Percentiles rank a stretch among this genome's conserved stretches.
These are phyloP conservation scores for Nicator chloris DNA, from an alignment of 2,113 vertebrate species.

Conservation along the genomic window DNA sequence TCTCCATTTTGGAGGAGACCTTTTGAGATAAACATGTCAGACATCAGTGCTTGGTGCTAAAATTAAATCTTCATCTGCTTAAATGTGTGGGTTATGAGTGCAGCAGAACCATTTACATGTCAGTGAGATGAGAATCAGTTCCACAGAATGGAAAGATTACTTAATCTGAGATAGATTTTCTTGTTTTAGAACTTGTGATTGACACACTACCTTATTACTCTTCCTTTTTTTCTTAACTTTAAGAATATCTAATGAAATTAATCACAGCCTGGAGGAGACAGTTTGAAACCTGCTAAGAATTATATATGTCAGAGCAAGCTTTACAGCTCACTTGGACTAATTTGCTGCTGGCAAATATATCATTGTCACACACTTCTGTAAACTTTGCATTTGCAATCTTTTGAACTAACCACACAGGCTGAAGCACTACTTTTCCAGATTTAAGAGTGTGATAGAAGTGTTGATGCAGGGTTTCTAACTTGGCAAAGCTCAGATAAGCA, in stretches of 20 bases:
- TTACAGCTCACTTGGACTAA: slow-evolving; percentile 66
- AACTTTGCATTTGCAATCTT: slow-evolving; percentile 66
- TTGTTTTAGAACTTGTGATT: slow-evolving; percentile 29
- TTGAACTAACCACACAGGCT: slow-evolving; percentile 57
- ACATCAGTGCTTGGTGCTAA: neutral
- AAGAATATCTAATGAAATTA: slow-evolving; percentile 68
- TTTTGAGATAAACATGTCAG: neutral
- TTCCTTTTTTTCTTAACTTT: slow-evolving; percentile 28
- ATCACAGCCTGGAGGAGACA: slow-evolving; percentile 64
- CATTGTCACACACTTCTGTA: slow-evolving; percentile 53
- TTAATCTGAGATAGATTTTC: slow-evolving; percentile 25
- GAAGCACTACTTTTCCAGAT: neutral
- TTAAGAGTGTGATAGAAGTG: neutral
- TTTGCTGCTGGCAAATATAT: slow-evolving; percentile 69
- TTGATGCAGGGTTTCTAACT: neutral
- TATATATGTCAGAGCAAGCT: slow-evolving; percentile 59
- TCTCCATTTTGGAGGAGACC: neutral
- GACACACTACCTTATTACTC: slow-evolving; percentile 45
- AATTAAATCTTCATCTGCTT: neutral
- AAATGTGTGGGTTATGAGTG: neutral
- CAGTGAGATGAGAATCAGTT: neutral
- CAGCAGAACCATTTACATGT: neutral
- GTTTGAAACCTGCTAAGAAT: slow-evolving; percentile 67
- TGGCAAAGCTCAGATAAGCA: neutral
- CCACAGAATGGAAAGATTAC: neutral